phyloP scores from a whole-genome alignment of 2,888 invertebrate species.

The Hyposoter didymator region DNA sequence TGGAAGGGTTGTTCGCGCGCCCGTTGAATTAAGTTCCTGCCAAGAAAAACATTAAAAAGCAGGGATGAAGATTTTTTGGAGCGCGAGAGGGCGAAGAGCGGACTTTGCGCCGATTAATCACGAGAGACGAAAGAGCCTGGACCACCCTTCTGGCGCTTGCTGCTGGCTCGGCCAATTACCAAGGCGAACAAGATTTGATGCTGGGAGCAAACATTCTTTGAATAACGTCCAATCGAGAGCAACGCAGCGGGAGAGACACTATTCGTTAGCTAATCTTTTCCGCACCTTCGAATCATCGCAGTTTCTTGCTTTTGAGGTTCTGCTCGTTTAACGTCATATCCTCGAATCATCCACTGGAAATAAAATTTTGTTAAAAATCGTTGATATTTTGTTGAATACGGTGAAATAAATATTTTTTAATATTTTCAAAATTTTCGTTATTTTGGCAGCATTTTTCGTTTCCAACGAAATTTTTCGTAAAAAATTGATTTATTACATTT shows the following conservation, averaged over 20 bases:
- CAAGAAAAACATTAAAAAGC: conserved; percentile 58
- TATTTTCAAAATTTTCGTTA: no score
- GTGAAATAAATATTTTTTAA: no score
- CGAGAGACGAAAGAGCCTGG: conserved; percentile 73
- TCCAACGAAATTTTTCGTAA: no score
- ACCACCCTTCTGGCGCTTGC: conserved; percentile 77
- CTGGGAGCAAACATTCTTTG: conserved; percentile 74
- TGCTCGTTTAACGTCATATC: neutral
- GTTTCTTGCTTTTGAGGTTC: no score
- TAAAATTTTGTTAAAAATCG: no score
- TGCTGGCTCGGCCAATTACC: conserved; percentile 77
- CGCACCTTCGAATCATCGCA: no score
- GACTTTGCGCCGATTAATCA: conserved; percentile 77
- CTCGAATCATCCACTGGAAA: no score
- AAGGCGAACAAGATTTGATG: conserved; percentile 74
- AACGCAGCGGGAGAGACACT: conserved; percentile 1
- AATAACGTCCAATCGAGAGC: conserved; percentile 67
- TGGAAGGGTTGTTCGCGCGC: conserved; percentile 9
- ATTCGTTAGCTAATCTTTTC: conserved; percentile 73
- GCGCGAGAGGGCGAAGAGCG: conserved; percentile 66
- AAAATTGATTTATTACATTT: no score
- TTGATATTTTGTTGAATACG: no score
- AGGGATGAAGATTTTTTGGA: conserved; percentile 31
- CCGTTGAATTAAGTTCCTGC: conserved; percentile 45
- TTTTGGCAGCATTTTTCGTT: no score